Percentiles rank a stretch among this genome's conserved stretches.
These are phyloP conservation scores for Microctonus brassicae DNA, from an alignment of 2,888 invertebrate genomes.

Conservation along the genomic window DNA sequence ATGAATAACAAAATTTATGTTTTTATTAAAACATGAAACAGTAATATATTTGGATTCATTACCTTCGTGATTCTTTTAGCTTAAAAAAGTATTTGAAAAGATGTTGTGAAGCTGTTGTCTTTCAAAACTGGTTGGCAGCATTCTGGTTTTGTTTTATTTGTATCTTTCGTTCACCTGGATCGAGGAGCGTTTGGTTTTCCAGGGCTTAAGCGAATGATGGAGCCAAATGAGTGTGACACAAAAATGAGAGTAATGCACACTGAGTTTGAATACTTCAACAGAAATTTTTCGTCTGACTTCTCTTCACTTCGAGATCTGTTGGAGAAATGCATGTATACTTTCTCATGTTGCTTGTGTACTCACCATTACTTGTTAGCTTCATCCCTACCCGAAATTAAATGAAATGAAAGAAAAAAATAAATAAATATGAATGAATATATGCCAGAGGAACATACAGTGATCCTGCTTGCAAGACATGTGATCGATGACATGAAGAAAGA, in stretches of 20 bases:
- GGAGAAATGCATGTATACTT: conserved; percentile 63
- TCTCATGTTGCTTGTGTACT: conserved; percentile 62
- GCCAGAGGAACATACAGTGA: not conserved
- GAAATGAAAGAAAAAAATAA: conserved; percentile 15
- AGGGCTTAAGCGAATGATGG: conserved; percentile 8
- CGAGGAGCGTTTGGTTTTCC: not conserved
- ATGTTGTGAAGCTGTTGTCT: not conserved
- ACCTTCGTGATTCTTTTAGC: not conserved
- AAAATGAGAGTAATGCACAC: conserved; percentile 10
- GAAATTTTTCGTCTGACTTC: conserved; percentile 5
- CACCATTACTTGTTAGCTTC: conserved; percentile 29
- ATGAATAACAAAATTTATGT: too few species aligned
- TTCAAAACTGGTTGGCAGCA: not conserved
- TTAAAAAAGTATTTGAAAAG: not conserved
- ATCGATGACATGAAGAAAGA: not conserved
- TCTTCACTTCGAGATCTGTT: conserved; percentile 51
- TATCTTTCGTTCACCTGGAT: too few species aligned
- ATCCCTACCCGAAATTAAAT: not conserved
- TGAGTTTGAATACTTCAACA: not conserved
- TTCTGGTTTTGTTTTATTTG: not conserved
- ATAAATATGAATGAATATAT: conserved; percentile 14
- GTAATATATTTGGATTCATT: not conserved
- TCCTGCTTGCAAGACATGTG: not conserved
- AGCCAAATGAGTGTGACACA: not conserved
- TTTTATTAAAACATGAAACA: too few species aligned